Conservation (phyloP, 2,797 vertebrate species). For the Microhierax caerulescens region DNA sequence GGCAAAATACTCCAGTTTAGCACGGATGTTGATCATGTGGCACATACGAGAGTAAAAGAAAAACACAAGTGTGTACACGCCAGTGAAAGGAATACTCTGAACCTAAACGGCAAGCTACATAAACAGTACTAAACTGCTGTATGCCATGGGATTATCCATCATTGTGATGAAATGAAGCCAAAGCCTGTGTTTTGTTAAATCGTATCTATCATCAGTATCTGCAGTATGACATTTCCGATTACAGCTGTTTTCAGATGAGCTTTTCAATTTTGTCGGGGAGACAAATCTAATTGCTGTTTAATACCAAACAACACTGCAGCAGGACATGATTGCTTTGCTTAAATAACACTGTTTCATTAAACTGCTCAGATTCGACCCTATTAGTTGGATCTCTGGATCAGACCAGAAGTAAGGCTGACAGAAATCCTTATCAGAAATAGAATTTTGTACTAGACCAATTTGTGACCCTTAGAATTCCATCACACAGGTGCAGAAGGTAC, state of each 20-base stretch:
- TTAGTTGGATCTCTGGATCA: neutral
- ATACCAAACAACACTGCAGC: neutral
- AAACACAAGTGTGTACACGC: rapidly evolving
- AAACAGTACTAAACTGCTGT: neutral
- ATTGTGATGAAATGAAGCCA: neutral
- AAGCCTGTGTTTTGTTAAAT: constrained; percentile 9
- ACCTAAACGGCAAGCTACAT: neutral
- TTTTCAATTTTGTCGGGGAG: neutral
- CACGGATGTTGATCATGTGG: rapidly evolving
- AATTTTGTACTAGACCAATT: neutral
- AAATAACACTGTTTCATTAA: neutral
- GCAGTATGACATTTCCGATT: neutral
- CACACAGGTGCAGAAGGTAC: neutral
- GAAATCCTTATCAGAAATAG: neutral
- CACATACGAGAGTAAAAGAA: rapidly evolving
- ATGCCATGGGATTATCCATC: neutral
- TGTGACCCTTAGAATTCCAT: neutral
- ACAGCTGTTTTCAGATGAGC: neutral
- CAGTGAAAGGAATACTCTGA: neutral
- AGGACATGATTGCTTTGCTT: constrained; percentile 20
- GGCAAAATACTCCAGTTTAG: neutral
- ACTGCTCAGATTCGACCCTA: neutral
- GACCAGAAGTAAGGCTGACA: neutral
- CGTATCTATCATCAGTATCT: rapidly evolving
- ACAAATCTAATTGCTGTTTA: constrained; percentile 37